Conservation (phyloP, 2,888 invertebrate species). For the Thereva nobilitata region DNA sequence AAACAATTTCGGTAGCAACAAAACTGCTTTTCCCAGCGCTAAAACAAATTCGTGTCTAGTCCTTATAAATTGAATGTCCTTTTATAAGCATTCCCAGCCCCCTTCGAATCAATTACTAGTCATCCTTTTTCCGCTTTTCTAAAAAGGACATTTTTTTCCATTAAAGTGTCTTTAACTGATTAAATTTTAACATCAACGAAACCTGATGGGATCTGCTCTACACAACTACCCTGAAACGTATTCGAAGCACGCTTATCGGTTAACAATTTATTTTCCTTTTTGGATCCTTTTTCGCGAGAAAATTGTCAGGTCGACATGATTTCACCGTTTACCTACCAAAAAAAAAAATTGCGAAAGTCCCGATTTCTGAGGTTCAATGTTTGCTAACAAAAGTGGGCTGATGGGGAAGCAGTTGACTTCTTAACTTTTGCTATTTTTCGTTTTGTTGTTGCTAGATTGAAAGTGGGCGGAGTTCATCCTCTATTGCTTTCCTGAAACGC, state of each 20-base stretch:
- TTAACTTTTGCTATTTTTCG: slow-evolving; percentile 19
- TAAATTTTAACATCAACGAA: neutral
- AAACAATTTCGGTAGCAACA: too few species aligned
- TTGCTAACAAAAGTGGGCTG: slow-evolving; percentile 22
- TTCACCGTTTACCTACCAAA: slow-evolving; percentile 13
- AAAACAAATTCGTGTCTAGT: too few species aligned
- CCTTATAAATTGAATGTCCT: too few species aligned
- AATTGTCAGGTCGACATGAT: slow-evolving; percentile 25
- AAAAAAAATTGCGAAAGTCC: too few species aligned
- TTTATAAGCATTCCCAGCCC: too few species aligned
- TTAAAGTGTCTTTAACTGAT: neutral
- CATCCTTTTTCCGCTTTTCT: too few species aligned
- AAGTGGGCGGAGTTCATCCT: neutral
- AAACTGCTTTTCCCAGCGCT: too few species aligned
- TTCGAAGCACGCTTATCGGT: slow-evolving; percentile 22
- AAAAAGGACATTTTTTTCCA: too few species aligned
- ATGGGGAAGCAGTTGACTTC: slow-evolving; percentile 22
- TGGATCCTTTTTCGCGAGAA: slow-evolving; percentile 20
- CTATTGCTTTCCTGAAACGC: too few species aligned
- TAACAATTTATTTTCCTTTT: slow-evolving; percentile 17
- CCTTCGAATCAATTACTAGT: too few species aligned
- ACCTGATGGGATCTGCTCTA: neutral
- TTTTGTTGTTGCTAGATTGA: too few species aligned
- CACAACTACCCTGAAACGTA: slow-evolving; percentile 11
- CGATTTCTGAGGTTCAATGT: slow-evolving; percentile 20